Conservation (phyloP, 2,888 invertebrate species). For the Drosophila siamana region DNA sequence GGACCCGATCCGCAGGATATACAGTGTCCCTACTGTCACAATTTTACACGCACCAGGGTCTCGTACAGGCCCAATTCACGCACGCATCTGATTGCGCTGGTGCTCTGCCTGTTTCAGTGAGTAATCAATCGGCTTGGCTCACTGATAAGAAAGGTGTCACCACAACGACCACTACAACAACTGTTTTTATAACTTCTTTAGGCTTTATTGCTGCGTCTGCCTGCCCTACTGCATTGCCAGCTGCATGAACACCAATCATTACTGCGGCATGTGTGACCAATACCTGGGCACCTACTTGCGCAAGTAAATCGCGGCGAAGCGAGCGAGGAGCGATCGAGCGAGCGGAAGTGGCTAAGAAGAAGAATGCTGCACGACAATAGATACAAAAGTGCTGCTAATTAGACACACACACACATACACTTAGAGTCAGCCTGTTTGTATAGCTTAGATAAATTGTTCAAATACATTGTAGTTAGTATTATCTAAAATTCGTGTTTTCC, state of each 20-base stretch:
- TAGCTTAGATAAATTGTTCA: slow-evolving; percentile 55
- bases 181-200: slow-evolving; percentile 29
- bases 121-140: slow-evolving; percentile 46
- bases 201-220: slow-evolving; percentile 81
- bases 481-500: slow-evolving; percentile 37
- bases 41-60: slow-evolving; percentile 85
- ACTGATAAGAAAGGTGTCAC: slow-evolving; percentile 1
- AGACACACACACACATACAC: neutral
- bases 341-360: neutral
- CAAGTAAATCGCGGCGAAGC: slow-evolving; percentile 20
- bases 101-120: slow-evolving; percentile 85
- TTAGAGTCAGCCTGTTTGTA: slow-evolving; percentile 18
- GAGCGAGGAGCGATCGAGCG: too few species aligned
- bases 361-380: neutral
- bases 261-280: slow-evolving; percentile 82
- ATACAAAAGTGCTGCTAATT: slow-evolving; percentile 7
- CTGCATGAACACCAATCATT: slow-evolving; percentile 80
- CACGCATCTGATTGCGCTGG: slow-evolving; percentile 87
- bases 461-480: slow-evolving; percentile 40
- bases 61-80: slow-evolving; percentile 85
- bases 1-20: slow-evolving; percentile 85
- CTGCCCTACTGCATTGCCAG: slow-evolving; percentile 81
- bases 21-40: slow-evolving; percentile 86
- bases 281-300: slow-evolving; percentile 79
- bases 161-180: neutral